Base-by-base conservation (phyloP, 2,113 vertebrate genomes). In the Pithys albifrons region DNA sequence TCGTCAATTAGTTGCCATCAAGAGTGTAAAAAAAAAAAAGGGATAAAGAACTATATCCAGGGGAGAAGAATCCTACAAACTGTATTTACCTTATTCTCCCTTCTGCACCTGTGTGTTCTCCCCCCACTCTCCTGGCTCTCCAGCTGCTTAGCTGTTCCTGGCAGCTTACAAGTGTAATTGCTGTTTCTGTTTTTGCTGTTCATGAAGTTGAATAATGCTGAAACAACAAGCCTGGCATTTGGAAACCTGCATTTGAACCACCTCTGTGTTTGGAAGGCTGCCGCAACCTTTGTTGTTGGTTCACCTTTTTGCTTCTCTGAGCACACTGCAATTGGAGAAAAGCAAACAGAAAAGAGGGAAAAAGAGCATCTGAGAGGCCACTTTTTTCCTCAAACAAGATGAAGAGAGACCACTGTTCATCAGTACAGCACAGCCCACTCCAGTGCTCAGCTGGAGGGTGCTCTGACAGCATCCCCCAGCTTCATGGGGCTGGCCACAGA, bases 171-270 rank as follows among this genome's bases (percentile, higher is more conserved):
- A 67, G 86, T 39, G 46, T 16, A 70, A 86, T 39, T 82, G 35
- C 39, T 72, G 24, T 69, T 93, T 57, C 59, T 65, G 78, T 94
- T 45, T 86, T 75, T 96, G 86, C 39, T 72, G 35, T 37, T 58
- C 37, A 52, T 46, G 37, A 93, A 81, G 48, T 59, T 45, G 67
- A 90, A 88, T n/a, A 91, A 91, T 14, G 35, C 51, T 49, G 69
- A 86, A 94, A 86, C 35, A 81, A 82, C 49, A 77, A 93, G 69
- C 13, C 75, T 84, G 72, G 72, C 35, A 90, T 93, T 90, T 81
- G 55, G 22, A 91, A 84, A 69, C 35, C 54, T 85, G 55, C 46
- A 45, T 43, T 54, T 71, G 76, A 87, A 80, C 22, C 64, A 88
- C 19, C 46, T 51, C 27, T 27, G 17, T n/a, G 23, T 90, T 69